A percentile compares a stretch with the other conserved stretches of the same genome.
These are phyloP conservation scores for Congeria kusceri DNA, from an alignment of 2,888 invertebrate species.

Conservation along the genomic window DNA sequence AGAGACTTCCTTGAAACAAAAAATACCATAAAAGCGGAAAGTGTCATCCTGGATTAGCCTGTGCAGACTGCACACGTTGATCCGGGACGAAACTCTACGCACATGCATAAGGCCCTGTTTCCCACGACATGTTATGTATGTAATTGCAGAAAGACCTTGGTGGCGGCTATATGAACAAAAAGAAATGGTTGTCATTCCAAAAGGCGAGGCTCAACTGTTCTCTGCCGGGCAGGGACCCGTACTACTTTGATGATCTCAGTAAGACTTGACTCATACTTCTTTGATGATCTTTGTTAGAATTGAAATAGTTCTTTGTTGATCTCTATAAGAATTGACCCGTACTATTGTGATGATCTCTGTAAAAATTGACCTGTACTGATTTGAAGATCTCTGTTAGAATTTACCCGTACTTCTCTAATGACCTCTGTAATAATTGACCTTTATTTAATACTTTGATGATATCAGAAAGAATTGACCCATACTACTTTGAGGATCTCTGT, in stretches of 20 bases:
- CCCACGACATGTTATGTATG: no score
- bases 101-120: no score
- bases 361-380: slow-evolving; percentile 82
- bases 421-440: slow-evolving; percentile 93
- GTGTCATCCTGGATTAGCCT: no score
- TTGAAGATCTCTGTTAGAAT: slow-evolving; percentile 95
- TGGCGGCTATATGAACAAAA: slow-evolving; percentile 89
- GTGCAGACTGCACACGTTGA: no score
- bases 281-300: slow-evolving; percentile 2
- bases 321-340: neutral
- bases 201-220: slow-evolving; percentile 98
- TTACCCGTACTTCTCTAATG: slow-evolving; percentile 87
- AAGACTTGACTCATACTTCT: neutral
- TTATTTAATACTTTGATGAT: neutral
- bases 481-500: neutral
- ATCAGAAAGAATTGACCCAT: neutral
- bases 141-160: slow-evolving; percentile 93
- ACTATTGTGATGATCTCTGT: neutral
- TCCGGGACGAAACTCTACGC: no score
- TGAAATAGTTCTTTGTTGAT: neutral
- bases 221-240: slow-evolving; percentile 97
- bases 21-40: no score
- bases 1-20: no score
- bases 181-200: slow-evolving; percentile 94
- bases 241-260: slow-evolving; percentile 97